Conservation (phyloP, 2,113 vertebrate genomes). For the Helogale parvula region DNA sequence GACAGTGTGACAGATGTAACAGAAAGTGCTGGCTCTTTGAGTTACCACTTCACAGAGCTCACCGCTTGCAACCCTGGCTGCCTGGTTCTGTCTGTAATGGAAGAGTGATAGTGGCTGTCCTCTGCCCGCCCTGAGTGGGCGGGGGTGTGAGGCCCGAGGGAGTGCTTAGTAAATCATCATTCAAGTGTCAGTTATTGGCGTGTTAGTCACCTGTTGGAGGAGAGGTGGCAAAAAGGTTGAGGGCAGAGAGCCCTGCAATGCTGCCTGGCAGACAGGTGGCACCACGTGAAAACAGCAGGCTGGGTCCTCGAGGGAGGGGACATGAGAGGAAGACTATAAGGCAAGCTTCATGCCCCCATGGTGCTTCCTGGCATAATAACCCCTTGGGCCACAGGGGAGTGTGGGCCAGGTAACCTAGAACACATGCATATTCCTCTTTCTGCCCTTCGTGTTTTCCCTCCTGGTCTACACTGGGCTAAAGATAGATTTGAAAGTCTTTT, state of each 20-base stretch:
- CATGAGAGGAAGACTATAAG: neutral
- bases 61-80: rapidly evolving
- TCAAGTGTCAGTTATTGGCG: neutral
- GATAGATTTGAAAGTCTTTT: neutral
- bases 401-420: neutral
- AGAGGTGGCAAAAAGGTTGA: neutral
- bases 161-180: neutral
- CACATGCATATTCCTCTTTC: neutral
- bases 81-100: rapidly evolving
- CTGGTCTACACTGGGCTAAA: neutral
- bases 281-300: rapidly evolving
- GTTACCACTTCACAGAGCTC: too few relatives aligned
- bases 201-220: neutral
- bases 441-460: neutral
- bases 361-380: neutral
- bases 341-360: neutral
- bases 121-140: neutral
- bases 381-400: neutral
- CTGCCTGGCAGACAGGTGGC: neutral
- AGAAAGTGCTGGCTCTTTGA: neutral
- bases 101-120: neutral
- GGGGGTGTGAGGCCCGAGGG: neutral
- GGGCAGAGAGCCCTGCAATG: neutral
- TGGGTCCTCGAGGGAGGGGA: rapidly evolving
- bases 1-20: rapidly evolving